Conservation (phyloP, 2,113 vertebrate genomes). For the Myrmecobius fasciatus region DNA sequence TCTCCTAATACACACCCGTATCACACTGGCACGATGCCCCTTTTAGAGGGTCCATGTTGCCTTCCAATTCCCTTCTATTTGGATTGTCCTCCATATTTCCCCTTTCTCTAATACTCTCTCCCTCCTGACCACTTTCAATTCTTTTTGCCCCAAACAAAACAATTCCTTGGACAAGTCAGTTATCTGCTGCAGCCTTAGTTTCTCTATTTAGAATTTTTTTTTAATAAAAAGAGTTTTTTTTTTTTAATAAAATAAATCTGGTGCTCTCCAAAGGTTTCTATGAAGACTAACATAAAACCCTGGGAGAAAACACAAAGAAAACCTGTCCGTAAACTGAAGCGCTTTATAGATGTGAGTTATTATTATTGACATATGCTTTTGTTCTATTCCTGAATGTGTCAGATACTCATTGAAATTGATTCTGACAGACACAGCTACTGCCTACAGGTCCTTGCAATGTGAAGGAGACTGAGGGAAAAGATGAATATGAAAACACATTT, state of each 20-base stretch:
- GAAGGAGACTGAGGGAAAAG: neutral
- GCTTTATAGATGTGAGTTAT: neutral
- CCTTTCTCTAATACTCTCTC: neutral
- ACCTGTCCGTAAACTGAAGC: neutral
- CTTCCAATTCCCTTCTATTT: neutral
- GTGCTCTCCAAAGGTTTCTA: neutral
- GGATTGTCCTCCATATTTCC: neutral
- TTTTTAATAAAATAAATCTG: neutral
- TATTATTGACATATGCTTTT: neutral
- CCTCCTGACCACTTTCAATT: neutral
- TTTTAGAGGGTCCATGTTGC: neutral
- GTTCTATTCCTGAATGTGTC: neutral
- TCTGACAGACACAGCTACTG: neutral
- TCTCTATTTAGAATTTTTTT: neutral
- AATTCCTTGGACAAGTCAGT: neutral
- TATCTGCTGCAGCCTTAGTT: neutral
- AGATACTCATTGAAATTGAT: neutral
- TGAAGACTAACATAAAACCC: neutral
- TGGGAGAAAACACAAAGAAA: neutral
- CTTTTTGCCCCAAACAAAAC: neutral
- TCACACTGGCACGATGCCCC: neutral
- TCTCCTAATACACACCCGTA: neutral
- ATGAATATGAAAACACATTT: neutral
- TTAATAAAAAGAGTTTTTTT: neutral
- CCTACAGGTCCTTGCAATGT: neutral